phyloP scores from a whole-genome alignment of 2,888 invertebrate species.

The Catocala nupta region DNA sequence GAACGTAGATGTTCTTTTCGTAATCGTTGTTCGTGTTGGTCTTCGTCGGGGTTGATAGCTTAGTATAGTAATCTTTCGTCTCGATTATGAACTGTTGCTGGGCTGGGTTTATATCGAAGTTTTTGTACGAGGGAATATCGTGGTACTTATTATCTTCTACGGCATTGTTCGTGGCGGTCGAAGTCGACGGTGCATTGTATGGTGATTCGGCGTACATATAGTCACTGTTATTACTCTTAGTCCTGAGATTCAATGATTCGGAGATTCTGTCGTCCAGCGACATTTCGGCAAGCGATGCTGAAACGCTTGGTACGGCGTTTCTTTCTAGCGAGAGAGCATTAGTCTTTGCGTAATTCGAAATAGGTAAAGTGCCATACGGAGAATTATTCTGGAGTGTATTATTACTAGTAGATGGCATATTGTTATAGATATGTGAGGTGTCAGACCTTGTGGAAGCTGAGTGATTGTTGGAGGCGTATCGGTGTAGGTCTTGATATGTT shows the following conservation, averaged over 20 bases:
- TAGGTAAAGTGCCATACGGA: constrained; percentile 59
- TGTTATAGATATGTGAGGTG: constrained; percentile 62
- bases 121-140: constrained; percentile 75
- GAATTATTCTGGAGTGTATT: constrained; percentile 56
- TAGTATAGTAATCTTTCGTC: constrained; percentile 81
- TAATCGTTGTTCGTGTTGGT: constrained; percentile 67
- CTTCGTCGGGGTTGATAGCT: constrained; percentile 71
- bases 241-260: constrained; percentile 81
- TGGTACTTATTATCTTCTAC: constrained; percentile 58
- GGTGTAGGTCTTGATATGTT: constrained; percentile 69
- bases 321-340: constrained; percentile 64
- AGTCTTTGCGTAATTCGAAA: constrained; percentile 59
- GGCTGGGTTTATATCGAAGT: constrained; percentile 70
- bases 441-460: constrained; percentile 50
- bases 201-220: constrained; percentile 68
- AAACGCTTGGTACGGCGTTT: constrained; percentile 53
- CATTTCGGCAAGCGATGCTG: constrained; percentile 68
- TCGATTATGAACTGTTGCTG: constrained; percentile 78
- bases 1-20: constrained; percentile 81
- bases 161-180: constrained; percentile 44
- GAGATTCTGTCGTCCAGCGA: constrained; percentile 83
- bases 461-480: constrained; percentile 49
- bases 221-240: constrained; percentile 75
- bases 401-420: constrained; percentile 56
- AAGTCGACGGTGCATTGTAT: constrained; percentile 59